These are phyloP conservation scores for Charaxes varanes DNA, from an alignment of 1,140 invertebrate genomes.

Conservation along the genomic window DNA sequence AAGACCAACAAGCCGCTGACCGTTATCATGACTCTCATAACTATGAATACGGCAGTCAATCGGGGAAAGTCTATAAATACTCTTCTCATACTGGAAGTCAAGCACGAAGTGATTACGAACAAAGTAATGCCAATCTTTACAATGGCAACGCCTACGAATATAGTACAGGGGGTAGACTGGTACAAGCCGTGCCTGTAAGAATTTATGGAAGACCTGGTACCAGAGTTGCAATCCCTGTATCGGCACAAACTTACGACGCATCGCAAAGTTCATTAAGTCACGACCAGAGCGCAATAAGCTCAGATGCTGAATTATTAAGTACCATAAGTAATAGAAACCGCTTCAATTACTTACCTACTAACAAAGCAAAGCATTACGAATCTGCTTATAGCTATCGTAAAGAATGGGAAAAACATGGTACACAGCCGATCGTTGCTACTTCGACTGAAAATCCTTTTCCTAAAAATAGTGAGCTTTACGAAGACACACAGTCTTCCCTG, in stretches of 20 bases:
- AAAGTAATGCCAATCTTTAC: constrained; percentile 25
- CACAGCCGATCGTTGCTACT: constrained; percentile 30
- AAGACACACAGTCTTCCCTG: constrained; percentile 30
- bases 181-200: constrained; percentile 36
- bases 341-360: constrained; percentile 24
- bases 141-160: constrained; percentile 11
- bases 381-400: constrained; percentile 67
- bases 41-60: constrained; percentile 32
- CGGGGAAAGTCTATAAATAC: constrained; percentile 29
- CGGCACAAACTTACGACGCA: constrained; percentile 35
- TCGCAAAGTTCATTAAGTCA: constrained; percentile 25
- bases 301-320: constrained; percentile 37
- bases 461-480: constrained; percentile 48
- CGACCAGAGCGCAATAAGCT: constrained; percentile 35
- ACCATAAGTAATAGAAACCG: constrained; percentile 19
- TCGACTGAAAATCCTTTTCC: constrained; percentile 39
- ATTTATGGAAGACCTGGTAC: constrained; percentile 47
- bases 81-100: constrained; percentile 32
- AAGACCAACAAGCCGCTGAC: constrained; percentile 29
- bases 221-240: constrained; percentile 42
- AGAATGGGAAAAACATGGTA: constrained; percentile 64
- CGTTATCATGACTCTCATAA: constrained; percentile 22
- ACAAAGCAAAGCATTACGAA: constrained; percentile 55
- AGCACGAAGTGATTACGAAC: constrained; percentile 29
- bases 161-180: constrained; percentile 26